Evolutionary conservation across 2,888 invertebrate genomes (phyloP).

Genomic region (Noctua fimbriata): DNA sequence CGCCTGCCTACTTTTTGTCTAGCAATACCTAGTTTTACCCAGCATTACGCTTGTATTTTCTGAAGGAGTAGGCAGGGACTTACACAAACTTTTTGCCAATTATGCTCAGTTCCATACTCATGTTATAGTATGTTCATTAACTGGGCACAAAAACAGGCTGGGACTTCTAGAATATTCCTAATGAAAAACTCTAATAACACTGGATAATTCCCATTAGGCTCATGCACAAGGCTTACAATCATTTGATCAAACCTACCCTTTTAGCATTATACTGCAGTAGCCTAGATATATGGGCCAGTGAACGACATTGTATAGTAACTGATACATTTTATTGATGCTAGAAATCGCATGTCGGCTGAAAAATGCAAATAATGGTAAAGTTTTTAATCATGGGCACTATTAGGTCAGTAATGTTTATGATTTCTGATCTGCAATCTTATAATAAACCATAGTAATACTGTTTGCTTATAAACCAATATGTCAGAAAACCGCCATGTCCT

Average conservation of each 20-base stretch:
- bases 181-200: not conserved
- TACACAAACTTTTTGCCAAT: not conserved
- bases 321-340: slow-evolving; percentile 33
- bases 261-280: slow-evolving; percentile 43
- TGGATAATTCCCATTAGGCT: not conserved
- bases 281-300: slow-evolving; percentile 34
- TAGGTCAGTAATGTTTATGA: not conserved
- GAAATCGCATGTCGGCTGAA: slow-evolving; percentile 33
- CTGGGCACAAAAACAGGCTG: not conserved
- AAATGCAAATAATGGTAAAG: slow-evolving; percentile 13
- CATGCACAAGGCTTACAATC: not conserved
- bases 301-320: slow-evolving; percentile 7
- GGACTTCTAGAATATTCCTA: not conserved
- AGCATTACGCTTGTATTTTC: not conserved
- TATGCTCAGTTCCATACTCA: not conserved
- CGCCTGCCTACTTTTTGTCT: not conserved
- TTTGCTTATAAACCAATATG: not conserved
- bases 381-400: slow-evolving; percentile 23
- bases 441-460: not conserved
- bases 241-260: not conserved
- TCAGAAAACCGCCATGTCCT: not conserved
- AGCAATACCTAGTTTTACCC: not conserved
- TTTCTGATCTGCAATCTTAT: slow-evolving; percentile 1
- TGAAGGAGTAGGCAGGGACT: not conserved
- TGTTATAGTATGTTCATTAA: not conserved